phyloP scores from a whole-genome alignment of 2,888 invertebrate genomes.

The Catocala sponsa region DNA sequence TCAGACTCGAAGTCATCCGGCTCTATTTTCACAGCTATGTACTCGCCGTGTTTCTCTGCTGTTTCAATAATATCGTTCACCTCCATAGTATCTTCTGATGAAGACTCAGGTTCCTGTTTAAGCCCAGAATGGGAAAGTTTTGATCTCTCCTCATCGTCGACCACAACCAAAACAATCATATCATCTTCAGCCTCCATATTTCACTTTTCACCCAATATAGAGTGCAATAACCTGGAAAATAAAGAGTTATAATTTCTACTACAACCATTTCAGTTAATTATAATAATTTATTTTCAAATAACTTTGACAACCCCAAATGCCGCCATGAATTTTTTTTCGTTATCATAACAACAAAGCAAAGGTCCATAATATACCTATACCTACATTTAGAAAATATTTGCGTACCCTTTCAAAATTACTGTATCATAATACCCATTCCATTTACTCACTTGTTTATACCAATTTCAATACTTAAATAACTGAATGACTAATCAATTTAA shows the following conservation, averaged over 20 bases:
- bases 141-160: slow-evolving; percentile 31
- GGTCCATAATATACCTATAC: slow-evolving; percentile 25
- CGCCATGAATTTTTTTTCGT: slow-evolving; percentile 45
- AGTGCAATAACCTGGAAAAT: slow-evolving; percentile 22
- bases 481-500: too few relatives aligned
- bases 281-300: slow-evolving; percentile 31
- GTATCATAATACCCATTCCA: neutral
- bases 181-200: slow-evolving; percentile 54
- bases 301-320: slow-evolving; percentile 41
- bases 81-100: slow-evolving; percentile 31
- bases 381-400: slow-evolving; percentile 2
- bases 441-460: neutral
- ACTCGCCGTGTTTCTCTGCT: slow-evolving; percentile 59
- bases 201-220: slow-evolving; percentile 5
- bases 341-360: slow-evolving; percentile 34
- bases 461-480: too few relatives aligned
- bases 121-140: slow-evolving; percentile 22
- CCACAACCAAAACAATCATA: slow-evolving; percentile 55
- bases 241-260: neutral
- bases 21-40: slow-evolving; percentile 46
- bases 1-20: slow-evolving; percentile 25
- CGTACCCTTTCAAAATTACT: neutral
- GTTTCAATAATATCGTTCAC: slow-evolving; percentile 57
- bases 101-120: slow-evolving; percentile 54
- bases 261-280: neutral